Base-by-base conservation (phyloP, 2,113 vertebrate genomes). In the Heterochromis multidens region DNA sequence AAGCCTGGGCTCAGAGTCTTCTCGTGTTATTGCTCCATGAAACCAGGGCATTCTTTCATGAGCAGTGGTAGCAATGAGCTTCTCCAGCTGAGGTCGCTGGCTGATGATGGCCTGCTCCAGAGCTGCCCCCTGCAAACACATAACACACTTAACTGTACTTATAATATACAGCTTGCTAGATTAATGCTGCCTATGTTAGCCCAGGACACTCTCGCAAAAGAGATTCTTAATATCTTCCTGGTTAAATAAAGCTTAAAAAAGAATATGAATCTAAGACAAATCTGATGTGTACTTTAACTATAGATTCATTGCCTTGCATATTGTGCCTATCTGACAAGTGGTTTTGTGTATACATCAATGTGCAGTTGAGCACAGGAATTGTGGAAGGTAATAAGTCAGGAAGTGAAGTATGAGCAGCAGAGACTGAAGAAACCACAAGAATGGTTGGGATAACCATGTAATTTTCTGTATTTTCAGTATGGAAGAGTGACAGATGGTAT, bases 41-140 rank as follows among this genome's bases (percentile, higher is more conserved):
- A 99, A 99, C 98, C 99, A 99, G 0, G 98, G 98, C 98, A 99
- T 99, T 88, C 94, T 97, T 78, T 99, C 97, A 33, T 99, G 99
- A 31, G 98, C 98, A 0, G 98, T 99, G 89, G 97, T 98, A 82
- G 98, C 97, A 5, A 99, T 99, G 60, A 98, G 81, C 90, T 99
- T 99, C 94, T 99, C 99, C 91, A 99, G 94, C 80, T 98, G 97
- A 35, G 99, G 99, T 65, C 97, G 97, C 93, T 99, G 99, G 86
- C 99, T 99, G 92, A 99, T 99, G 87, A 99, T 98, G 57, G 98
- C 98, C 93, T 99, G 98, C 57, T 99, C 99, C 77, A 99, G 95
- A 58, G 97, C 98, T 25, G 97, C 93, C 0, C 97, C 98, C 98
- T 99, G 87, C 16, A 91, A 29, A 76, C 31, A 74, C 12, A 52